Percentiles rank a stretch among this genome's conserved stretches.
These are phyloP conservation scores for Wiebesia pumilae DNA, from an alignment of 1,140 invertebrate species.

Conservation along the genomic window DNA sequence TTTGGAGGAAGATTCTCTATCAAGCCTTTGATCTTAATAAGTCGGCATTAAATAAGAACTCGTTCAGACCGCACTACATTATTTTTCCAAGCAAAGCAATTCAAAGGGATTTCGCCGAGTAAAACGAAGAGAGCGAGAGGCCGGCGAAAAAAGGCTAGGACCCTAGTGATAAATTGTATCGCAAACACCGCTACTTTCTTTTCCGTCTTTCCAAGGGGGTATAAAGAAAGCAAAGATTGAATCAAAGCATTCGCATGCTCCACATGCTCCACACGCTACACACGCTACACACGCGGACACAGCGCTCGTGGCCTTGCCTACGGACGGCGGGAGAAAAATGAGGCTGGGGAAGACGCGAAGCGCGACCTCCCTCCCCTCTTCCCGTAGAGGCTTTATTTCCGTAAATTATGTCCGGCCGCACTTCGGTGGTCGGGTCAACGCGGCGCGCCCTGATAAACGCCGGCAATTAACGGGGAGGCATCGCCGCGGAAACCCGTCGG, in stretches of 20 bases:
- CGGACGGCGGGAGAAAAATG: background rate
- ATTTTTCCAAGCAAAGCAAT: conserved; percentile 24
- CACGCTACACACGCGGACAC: background rate
- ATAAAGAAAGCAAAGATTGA: conserved; percentile 15
- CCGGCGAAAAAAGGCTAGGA: background rate
- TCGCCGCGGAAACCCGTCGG: too few relatives aligned
- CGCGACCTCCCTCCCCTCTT: background rate
- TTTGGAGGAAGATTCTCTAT: background rate
- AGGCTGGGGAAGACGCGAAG: background rate
- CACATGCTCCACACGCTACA: background rate
- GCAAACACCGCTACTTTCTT: conserved; percentile 14
- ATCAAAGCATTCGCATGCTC: conserved; percentile 23
- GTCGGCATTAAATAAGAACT: conserved; percentile 44
- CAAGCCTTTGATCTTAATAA: conserved; percentile 32
- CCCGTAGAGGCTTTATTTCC: conserved; percentile 58
- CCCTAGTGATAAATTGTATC: conserved; percentile 31
- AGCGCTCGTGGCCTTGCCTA: background rate
- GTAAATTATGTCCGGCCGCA: conserved; percentile 64
- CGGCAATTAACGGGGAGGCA: conserved; percentile 65
- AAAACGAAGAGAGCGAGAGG: background rate
- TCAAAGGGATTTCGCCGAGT: conserved; percentile 23
- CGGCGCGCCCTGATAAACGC: conserved; percentile 63
- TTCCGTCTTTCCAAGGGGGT: conserved; percentile 1
- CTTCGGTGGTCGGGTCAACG: conserved; percentile 55
- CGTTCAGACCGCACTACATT: background rate